phyloP scores from a whole-genome alignment of 2,888 invertebrate species.

The Ceramica pisi region DNA sequence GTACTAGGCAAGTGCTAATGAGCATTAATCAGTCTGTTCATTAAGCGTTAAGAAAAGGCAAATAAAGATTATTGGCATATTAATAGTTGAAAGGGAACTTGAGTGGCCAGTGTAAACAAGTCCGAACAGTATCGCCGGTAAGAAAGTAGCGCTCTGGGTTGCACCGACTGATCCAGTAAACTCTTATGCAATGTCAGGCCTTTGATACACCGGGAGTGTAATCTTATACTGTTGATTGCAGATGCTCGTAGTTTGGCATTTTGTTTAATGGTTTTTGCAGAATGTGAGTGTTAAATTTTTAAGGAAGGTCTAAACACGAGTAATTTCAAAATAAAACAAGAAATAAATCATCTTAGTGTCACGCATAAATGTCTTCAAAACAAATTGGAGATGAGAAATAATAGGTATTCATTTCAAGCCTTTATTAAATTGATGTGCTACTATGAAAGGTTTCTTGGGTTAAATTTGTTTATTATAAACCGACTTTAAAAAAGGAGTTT shows the following conservation, averaged over 20 bases:
- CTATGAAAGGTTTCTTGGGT: too few species aligned
- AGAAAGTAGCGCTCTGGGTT: conserved; percentile 88
- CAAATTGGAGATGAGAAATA: too few species aligned
- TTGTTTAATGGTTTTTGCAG: too few species aligned
- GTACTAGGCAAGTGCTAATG: conserved; percentile 13
- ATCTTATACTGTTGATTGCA: conserved; percentile 15
- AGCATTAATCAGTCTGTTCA: conserved; percentile 23
- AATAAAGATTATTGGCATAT: conserved; percentile 21
- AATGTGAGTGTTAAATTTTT: background rate
- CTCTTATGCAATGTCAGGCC: conserved; percentile 80
- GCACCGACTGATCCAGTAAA: conserved; percentile 87
- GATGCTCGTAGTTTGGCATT: background rate
- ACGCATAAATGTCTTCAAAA: too few species aligned
- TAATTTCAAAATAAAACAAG: too few species aligned
- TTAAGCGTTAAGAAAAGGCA: conserved; percentile 22
- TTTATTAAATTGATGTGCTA: too few species aligned
- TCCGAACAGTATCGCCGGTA: conserved; percentile 76
- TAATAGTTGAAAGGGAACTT: conserved; percentile 30
- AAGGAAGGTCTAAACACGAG: background rate
- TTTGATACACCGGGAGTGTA: conserved; percentile 68
- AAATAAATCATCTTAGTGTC: too few species aligned
- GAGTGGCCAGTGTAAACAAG: conserved; percentile 72
- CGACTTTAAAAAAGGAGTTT: too few species aligned
- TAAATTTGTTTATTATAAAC: too few species aligned
- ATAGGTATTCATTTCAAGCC: too few species aligned